Evolutionary conservation across 2,797 vertebrate genomes (phyloP).

Genomic region (Manis javanica): DNA sequence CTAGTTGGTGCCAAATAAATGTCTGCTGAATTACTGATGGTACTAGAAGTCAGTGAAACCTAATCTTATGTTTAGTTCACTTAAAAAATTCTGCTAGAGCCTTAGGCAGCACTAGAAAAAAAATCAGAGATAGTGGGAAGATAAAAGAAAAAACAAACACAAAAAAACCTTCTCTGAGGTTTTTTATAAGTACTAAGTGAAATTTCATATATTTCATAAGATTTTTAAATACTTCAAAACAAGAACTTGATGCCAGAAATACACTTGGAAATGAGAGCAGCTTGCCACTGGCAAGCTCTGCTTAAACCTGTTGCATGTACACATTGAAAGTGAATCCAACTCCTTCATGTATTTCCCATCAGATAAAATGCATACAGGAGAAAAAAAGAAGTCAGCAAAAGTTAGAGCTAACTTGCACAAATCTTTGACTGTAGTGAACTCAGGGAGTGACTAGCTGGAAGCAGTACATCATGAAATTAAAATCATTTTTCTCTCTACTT

Average conservation of each 20-base stretch:
- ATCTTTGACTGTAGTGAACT: not conserved
- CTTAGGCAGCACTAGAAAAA: not conserved
- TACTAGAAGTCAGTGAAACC: slow-evolving; percentile 17
- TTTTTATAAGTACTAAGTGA: slow-evolving; percentile 53
- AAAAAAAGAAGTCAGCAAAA: slow-evolving; percentile 42
- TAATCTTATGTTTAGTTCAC: slow-evolving; percentile 44
- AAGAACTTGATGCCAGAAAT: slow-evolving; percentile 66
- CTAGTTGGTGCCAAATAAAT: slow-evolving; percentile 33
- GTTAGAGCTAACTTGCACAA: slow-evolving; percentile 8
- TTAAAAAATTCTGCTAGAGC: slow-evolving; percentile 13
- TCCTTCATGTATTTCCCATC: slow-evolving; percentile 75
- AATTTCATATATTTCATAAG: slow-evolving; percentile 58
- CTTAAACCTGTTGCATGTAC: slow-evolving; percentile 66
- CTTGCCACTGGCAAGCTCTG: slow-evolving; percentile 63
- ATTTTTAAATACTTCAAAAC: slow-evolving; percentile 71
- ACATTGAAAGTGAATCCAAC: slow-evolving; percentile 28
- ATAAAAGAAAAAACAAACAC: slow-evolving; percentile 35
- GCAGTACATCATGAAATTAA: not conserved
- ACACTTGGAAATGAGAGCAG: slow-evolving; percentile 49
- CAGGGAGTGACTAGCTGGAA: not conserved
- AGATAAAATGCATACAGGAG: slow-evolving; percentile 62
- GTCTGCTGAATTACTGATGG: not conserved
- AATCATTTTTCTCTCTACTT: not conserved
- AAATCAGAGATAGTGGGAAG: not conserved
- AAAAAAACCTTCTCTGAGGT: slow-evolving; percentile 42